Evolutionary conservation across 2,888 invertebrate genomes (phyloP).

Genomic region (Agriopis aurantiaria): DNA sequence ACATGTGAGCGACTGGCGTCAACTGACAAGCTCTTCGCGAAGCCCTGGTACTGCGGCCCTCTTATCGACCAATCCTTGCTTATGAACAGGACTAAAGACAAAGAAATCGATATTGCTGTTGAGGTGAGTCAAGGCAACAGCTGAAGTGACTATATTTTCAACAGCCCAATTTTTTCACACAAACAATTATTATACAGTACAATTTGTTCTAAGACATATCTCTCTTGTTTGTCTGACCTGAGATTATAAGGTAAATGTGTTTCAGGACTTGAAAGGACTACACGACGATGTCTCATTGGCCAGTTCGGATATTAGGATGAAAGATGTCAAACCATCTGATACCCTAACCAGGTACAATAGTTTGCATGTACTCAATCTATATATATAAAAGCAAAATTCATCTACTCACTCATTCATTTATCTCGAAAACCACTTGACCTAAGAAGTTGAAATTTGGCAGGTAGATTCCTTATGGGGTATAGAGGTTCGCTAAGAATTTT

Average conservation of each 20-base stretch:
- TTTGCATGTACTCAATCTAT: background rate
- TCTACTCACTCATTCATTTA: too few relatives aligned
- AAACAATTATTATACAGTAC: too few relatives aligned
- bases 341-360: conserved; percentile 88
- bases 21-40: conserved; percentile 93
- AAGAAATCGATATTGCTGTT: conserved; percentile 80
- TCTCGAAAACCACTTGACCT: too few relatives aligned
- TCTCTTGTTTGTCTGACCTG: background rate
- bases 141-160: background rate
- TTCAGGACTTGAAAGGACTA: conserved; percentile 62
- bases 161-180: background rate
- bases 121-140: conserved; percentile 68
- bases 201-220: background rate
- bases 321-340: conserved; percentile 90
- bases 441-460: too few relatives aligned
- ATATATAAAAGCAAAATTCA: too few relatives aligned
- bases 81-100: conserved; percentile 92
- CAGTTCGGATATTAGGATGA: conserved; percentile 68
- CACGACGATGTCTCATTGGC: conserved; percentile 55
- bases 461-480: too few relatives aligned
- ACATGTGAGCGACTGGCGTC: conserved; percentile 93
- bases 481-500: too few relatives aligned
- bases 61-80: conserved; percentile 94
- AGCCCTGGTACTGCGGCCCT: conserved; percentile 93
- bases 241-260: conserved; percentile 12